phyloP scores from a whole-genome alignment of 2,113 vertebrate genomes.

The Odontophorus gujanensis region DNA sequence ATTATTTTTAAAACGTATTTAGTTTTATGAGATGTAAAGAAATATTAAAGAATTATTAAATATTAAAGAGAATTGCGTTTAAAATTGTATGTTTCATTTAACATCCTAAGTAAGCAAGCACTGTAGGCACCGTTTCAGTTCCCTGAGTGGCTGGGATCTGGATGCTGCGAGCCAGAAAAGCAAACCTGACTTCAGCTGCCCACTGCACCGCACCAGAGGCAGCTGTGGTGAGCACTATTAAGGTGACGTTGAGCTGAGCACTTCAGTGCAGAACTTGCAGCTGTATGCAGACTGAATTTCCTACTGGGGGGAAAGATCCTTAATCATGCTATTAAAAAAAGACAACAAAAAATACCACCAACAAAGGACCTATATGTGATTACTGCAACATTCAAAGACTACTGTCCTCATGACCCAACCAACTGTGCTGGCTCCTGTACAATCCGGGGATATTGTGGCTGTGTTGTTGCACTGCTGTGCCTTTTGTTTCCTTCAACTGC shows the following conservation, averaged over 20 bases:
- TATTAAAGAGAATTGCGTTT: background rate
- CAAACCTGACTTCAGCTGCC: background rate
- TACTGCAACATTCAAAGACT: background rate
- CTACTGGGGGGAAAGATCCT: background rate
- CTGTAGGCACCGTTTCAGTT: background rate
- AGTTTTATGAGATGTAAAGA: slow-evolving; percentile 14
- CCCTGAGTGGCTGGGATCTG: background rate
- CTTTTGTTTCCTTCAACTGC: background rate
- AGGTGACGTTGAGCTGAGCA: background rate
- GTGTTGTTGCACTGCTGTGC: background rate
- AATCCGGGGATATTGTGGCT: background rate
- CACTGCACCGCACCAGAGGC: background rate
- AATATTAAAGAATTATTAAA: background rate
- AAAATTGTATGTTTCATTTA: background rate
- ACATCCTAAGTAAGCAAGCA: background rate
- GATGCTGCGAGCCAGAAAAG: background rate
- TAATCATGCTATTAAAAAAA: background rate
- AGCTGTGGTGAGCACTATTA: background rate
- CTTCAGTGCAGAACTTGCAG: background rate
- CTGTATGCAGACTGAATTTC: background rate
- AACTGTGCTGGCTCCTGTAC: slow-evolving; percentile 4
- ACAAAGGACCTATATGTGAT: background rate
- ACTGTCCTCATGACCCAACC: background rate
- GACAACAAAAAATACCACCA: too few species aligned
- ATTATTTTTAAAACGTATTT: background rate